phyloP scores from a whole-genome alignment of 2,888 invertebrate genomes.

The Frankliniella fusca region DNA sequence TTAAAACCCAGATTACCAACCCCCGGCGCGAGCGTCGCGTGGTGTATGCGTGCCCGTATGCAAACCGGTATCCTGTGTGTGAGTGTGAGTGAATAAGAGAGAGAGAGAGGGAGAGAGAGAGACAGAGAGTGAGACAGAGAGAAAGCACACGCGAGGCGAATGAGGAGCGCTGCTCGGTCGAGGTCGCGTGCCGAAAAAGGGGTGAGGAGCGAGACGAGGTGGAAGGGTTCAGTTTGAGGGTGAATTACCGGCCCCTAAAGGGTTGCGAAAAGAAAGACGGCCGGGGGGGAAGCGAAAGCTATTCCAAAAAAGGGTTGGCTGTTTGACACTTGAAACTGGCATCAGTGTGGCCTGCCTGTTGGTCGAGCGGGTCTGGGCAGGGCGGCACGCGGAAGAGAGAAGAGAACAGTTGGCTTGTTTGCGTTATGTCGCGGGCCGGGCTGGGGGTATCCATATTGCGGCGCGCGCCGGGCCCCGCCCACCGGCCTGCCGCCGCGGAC shows the following conservation, averaged over 20 bases:
- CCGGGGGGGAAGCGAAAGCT: not conserved
- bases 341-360: not conserved
- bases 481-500: not conserved
- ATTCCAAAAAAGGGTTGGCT: too few relatives aligned
- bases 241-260: conserved; percentile 1
- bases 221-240: conserved; percentile 11
- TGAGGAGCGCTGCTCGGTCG: not conserved
- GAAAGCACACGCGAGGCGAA: not conserved
- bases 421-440: not conserved
- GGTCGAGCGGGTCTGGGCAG: not conserved
- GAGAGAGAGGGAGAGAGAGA: too few relatives aligned
- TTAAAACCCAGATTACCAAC: conserved; percentile 16
- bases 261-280: not conserved
- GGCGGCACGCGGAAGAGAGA: conserved; percentile 13
- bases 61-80: not conserved
- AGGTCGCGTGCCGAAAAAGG: not conserved
- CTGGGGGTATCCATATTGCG: not conserved
- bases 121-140: too few relatives aligned
- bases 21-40: not conserved
- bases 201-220: not conserved
- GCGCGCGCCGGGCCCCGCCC: not conserved
- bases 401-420: conserved; percentile 24
- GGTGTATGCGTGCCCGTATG: not conserved
- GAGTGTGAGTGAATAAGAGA: too few relatives aligned
- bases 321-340: conserved; percentile 24